A percentile compares a stretch with the other conserved stretches of the same genome.
phyloP scores from a whole-genome alignment of 2,888 invertebrate species.

The Holacanthella duospinosa region DNA sequence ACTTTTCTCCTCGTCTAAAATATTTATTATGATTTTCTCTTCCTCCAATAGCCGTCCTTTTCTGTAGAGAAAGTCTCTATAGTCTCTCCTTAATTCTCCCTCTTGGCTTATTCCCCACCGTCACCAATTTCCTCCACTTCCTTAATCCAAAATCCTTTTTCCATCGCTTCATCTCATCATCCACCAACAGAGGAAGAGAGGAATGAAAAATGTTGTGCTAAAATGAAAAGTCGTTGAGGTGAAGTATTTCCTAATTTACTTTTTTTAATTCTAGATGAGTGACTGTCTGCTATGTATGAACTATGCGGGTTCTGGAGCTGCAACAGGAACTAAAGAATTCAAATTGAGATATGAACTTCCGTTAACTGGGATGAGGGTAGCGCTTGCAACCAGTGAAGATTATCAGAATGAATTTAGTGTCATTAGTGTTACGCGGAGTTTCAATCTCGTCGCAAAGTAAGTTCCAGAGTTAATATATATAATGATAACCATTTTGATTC shows the following conservation, averaged over 20 bases:
- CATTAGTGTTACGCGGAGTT: conserved; percentile 47
- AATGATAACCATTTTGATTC: background rate
- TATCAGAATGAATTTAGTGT: conserved; percentile 49
- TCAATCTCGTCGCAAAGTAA: conserved; percentile 48
- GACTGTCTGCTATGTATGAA: conserved; percentile 45
- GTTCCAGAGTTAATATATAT: conserved; percentile 11
- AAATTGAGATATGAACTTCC: conserved; percentile 47
- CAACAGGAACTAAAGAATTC: conserved; percentile 39
- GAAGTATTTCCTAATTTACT: background rate
- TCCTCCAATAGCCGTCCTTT: too few relatives aligned
- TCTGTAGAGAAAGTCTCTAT: background rate
- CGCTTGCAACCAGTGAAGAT: conserved; percentile 42
- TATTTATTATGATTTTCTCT: background rate
- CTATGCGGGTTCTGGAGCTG: conserved; percentile 40
- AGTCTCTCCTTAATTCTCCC: background rate
- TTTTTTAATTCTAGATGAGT: conserved; percentile 41
- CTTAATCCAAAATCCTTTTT: background rate
- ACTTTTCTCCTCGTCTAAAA: background rate
- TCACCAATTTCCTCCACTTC: background rate
- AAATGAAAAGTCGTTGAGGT: background rate
- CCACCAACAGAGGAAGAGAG: too few relatives aligned
- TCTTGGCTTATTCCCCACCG: background rate
- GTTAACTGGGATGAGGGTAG: conserved; percentile 48
- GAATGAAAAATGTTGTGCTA: too few relatives aligned
- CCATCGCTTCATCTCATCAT: too few relatives aligned